Percentiles rank a stretch among this genome's conserved stretches.
Evolutionary conservation across 2,888 invertebrate species (phyloP).

Genomic region (Callyntrura guangdongensis): DNA sequence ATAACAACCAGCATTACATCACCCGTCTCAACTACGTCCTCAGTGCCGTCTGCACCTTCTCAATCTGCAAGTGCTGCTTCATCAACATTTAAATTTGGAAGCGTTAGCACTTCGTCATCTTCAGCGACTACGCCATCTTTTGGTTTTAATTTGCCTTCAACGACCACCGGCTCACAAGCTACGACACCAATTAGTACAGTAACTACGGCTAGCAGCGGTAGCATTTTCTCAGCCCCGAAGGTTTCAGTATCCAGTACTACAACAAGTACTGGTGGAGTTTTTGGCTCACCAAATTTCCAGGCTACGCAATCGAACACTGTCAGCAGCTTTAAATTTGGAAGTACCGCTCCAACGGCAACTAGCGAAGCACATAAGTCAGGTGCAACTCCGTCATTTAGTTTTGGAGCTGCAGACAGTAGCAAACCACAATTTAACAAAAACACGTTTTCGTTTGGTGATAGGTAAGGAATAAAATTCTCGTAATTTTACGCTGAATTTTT

Average conservation of each 20-base stretch:
- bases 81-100: slow-evolving; percentile 56
- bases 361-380: slow-evolving; percentile 46
- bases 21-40: not conserved
- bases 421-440: slow-evolving; percentile 48
- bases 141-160: slow-evolving; percentile 32
- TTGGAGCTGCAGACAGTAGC: slow-evolving; percentile 31
- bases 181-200: not conserved
- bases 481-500: not conserved
- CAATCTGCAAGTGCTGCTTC: not conserved
- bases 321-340: slow-evolving; percentile 53
- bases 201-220: slow-evolving; percentile 13
- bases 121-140: slow-evolving; percentile 31
- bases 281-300: slow-evolving; percentile 40
- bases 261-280: slow-evolving; percentile 26
- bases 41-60: not conserved
- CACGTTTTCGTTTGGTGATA: slow-evolving; percentile 55
- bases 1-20: slow-evolving; percentile 22
- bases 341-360: not conserved
- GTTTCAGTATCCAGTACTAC: slow-evolving; percentile 12
- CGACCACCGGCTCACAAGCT: slow-evolving; percentile 22
- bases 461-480: slow-evolving; percentile 42
- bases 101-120: not conserved
- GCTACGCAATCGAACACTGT: slow-evolving; percentile 22
- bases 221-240: slow-evolving; percentile 17
- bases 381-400: slow-evolving; percentile 47